phyloP scores from a whole-genome alignment of 2,113 vertebrate species.

The Paratilapia polleni region DNA sequence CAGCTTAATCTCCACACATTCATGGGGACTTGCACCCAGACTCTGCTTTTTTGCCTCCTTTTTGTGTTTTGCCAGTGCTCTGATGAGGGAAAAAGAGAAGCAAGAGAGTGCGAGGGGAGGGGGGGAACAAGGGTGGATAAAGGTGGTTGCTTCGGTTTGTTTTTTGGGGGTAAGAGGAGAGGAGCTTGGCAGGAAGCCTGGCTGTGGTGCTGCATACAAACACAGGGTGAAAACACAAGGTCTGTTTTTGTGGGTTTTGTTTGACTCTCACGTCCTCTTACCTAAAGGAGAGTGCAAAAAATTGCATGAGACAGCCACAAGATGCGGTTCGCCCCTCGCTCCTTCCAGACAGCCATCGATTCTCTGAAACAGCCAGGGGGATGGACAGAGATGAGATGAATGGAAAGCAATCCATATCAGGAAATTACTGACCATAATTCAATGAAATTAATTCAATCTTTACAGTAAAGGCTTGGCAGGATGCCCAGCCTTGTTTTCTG shows the following conservation, averaged over 20 bases:
- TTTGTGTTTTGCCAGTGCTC: constrained; percentile 59
- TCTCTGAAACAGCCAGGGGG: constrained; percentile 13
- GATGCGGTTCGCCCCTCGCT: not conserved
- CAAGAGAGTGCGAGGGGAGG: constrained; percentile 67
- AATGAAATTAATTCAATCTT: constrained; percentile 42
- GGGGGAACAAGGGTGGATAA: not conserved
- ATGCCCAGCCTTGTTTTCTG: constrained; percentile 6
- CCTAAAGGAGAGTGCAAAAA: constrained; percentile 22
- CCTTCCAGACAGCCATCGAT: constrained; percentile 29
- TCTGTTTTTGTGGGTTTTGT: constrained; percentile 46
- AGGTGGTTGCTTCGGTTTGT: not conserved
- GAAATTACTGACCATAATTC: constrained; percentile 37
- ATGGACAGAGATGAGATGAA: constrained; percentile 21
- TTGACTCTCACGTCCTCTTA: constrained; percentile 43
- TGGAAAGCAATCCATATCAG: constrained; percentile 3
- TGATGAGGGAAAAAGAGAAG: constrained; percentile 78
- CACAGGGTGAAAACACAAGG: constrained; percentile 44
- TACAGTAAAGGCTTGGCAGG: constrained; percentile 40
- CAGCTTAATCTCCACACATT: constrained; percentile 41
- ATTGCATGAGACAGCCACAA: constrained; percentile 39
- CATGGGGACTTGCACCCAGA: not conserved
- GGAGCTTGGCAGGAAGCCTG: constrained; percentile 49
- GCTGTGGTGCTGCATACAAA: constrained; percentile 59
- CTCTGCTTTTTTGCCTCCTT: constrained; percentile 65
- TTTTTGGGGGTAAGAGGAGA: constrained; percentile 2